Conservation (phyloP, 2,113 vertebrate genomes). For the Callorhinus ursinus region DNA sequence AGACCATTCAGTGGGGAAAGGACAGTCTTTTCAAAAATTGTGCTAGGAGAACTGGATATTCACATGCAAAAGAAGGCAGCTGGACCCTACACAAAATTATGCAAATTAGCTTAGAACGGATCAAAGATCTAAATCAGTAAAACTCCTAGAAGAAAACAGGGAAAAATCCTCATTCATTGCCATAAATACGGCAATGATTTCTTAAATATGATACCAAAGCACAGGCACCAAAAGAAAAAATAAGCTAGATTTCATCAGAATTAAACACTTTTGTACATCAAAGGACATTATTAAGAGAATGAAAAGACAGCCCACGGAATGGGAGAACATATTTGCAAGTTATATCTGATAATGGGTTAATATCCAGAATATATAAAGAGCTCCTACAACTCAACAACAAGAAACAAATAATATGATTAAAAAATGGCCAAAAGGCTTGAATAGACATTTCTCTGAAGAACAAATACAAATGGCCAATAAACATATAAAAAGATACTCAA, state of each 20-base stretch:
- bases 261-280: neutral
- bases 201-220: neutral
- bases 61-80: neutral
- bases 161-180: neutral
- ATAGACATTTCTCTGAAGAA: neutral
- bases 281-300: neutral
- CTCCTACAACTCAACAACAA: neutral
- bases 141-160: neutral
- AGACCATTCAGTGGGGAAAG: neutral
- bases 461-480: neutral
- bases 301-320: neutral
- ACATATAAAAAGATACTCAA: neutral
- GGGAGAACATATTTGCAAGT: neutral
- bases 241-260: neutral
- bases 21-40: neutral
- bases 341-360: neutral
- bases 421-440: neutral
- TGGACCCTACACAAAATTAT: neutral
- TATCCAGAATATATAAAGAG: neutral
- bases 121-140: neutral
- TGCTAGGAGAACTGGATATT: neutral
- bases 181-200: neutral
- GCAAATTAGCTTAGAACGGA: neutral
- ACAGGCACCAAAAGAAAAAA: neutral
- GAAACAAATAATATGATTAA: neutral